Base-by-base conservation (phyloP, 1,140 invertebrate genomes). In the Holcopasites calliopsidis region DNA sequence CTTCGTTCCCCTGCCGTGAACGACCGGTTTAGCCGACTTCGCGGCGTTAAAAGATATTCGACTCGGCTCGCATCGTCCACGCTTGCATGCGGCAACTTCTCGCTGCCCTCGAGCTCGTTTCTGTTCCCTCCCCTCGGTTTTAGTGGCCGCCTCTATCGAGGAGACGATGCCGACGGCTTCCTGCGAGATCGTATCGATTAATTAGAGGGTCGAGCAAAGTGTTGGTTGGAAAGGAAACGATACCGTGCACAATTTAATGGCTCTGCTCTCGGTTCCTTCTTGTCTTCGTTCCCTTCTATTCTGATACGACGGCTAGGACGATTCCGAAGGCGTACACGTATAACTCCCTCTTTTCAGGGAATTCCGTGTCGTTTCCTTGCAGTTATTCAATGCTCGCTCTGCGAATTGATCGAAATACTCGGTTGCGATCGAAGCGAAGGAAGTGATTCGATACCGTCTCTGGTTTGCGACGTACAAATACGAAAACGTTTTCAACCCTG, bases 171-270 rank as follows among this genome's bases (percentile, higher is more conserved):
- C 40, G 28, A 62, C 62, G 66, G 42, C 49, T 77, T 73, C 61
- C 68, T 82, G 40, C 35, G 55, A 82, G 80, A 83, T 83, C 80
- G 52, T 78, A 83, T 83, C 80, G 80, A 57, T 77, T 83, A 83
- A 83, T 83, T 78, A 78, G 75, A 49, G 79, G 13, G 58, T 73
- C 79, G 66, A 60, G 50, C 13, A 21, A 54, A 77, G 49, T 44
- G 42, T 72, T 55, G 61, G 66, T 47, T 33, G 26, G 8, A 58
- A 60, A 60, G 68, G 44, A 31, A 57, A 47, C 66, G 77, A 65
- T 69, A 68, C 64, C 21, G 33, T 66, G 54, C 47, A 57, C 47
- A 61, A 42, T 69, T 79, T 80, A 81, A 80, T 69, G 64, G 23
- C 52, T 44, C 4, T 62, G 31, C 21, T 52, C 62, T 75, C 47